phyloP scores from a whole-genome alignment of 2,888 invertebrate species.

The Drosophila infuscata region DNA sequence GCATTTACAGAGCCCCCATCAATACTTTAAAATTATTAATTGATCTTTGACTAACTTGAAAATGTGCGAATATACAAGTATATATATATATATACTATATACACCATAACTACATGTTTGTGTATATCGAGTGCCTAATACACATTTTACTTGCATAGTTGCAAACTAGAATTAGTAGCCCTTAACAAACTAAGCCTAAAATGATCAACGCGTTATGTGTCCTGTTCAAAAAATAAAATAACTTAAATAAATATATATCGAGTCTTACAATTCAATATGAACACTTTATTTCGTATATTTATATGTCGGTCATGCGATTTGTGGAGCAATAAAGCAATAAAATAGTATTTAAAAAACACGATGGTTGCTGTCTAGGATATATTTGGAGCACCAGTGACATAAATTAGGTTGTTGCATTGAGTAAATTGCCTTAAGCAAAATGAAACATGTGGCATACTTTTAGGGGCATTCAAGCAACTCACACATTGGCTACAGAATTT shows the following conservation, averaged over 20 bases:
- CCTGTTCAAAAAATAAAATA: conserved; percentile 49
- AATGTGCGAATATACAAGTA: conserved; percentile 26
- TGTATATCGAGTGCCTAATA: conserved; percentile 48
- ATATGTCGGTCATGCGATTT: background rate
- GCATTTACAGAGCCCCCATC: conserved; percentile 44
- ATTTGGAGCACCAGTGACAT: background rate
- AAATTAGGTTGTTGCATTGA: background rate
- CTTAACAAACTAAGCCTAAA: conserved; percentile 59
- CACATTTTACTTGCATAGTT: conserved; percentile 63
- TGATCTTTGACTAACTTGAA: conserved; percentile 38
- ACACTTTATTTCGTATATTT: background rate
- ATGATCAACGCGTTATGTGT: conserved; percentile 62
- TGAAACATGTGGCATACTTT: background rate
- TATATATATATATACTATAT: conserved; percentile 1
- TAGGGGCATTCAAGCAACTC: background rate
- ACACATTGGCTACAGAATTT: background rate
- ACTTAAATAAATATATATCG: conserved; percentile 45
- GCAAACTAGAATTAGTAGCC: conserved; percentile 56
- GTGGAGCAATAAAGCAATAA: background rate
- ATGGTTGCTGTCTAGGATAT: background rate
- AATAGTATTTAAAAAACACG: background rate
- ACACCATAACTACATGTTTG: background rate
- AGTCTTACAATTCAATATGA: conserved; percentile 27
- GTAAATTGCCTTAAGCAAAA: background rate
- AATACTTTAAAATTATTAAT: conserved; percentile 25